Evolutionary conservation across 1,140 invertebrate species (phyloP).

Genomic region (Telenomus remus): DNA sequence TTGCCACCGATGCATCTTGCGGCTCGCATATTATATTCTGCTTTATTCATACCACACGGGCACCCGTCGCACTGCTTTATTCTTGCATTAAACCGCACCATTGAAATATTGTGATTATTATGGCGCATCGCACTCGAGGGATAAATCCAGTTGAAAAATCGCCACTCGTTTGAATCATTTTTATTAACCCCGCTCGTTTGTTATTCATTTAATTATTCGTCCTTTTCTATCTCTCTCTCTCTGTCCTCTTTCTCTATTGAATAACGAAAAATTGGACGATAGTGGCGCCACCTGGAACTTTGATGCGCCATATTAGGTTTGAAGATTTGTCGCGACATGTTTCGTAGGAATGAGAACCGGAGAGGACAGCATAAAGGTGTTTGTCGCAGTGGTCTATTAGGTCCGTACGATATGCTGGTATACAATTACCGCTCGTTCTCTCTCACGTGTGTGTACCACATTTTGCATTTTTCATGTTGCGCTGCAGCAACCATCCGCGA

Average conservation of each 20-base stretch:
- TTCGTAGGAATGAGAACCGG: constrained; percentile 32
- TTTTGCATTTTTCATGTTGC: constrained; percentile 23
- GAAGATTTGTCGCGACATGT: no score
- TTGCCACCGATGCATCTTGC: constrained; percentile 58
- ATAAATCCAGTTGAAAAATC: constrained; percentile 59
- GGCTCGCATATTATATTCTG: constrained; percentile 66
- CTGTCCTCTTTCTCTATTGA: no score
- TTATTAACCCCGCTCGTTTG: constrained; percentile 34
- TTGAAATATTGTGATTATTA: constrained; percentile 65
- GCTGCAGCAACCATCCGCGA: constrained; percentile 21
- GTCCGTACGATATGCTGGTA: constrained; percentile 35
- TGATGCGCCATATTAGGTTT: no score
- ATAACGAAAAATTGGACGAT: no score
- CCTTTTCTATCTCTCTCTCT: no score
- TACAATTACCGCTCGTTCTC: constrained; percentile 29
- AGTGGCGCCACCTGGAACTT: no score
- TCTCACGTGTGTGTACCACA: constrained; percentile 7
- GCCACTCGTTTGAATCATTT: constrained; percentile 25
- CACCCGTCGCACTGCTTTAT: constrained; percentile 61
- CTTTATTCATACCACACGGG: constrained; percentile 65
- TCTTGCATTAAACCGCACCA: constrained; percentile 60
- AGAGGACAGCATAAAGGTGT: constrained; percentile 52
- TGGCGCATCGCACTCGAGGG: constrained; percentile 50
- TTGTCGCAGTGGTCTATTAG: constrained; percentile 66
- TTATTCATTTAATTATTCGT: constrained; percentile 3